Conservation (phyloP, 1,140 invertebrate species). For the Paralvinella palmiformis region DNA sequence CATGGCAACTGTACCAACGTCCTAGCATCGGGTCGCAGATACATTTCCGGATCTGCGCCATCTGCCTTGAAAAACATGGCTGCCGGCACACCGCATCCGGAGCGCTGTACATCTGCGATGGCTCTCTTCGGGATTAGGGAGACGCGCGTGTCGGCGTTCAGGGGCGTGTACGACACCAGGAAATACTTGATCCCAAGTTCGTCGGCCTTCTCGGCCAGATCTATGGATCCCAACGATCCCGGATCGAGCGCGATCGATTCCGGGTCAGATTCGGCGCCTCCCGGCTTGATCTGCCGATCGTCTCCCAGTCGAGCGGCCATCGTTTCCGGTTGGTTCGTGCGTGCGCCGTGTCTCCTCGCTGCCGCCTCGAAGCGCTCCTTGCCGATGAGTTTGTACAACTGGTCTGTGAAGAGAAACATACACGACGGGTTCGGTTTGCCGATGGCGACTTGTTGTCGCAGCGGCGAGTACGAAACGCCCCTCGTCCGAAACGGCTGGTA, state of each 20-base stretch:
- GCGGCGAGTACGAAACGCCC: no score
- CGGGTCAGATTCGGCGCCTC: not conserved
- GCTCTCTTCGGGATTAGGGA: conserved; percentile 14
- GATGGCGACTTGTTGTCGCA: no score
- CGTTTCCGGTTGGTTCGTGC: not conserved
- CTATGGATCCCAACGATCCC: not conserved
- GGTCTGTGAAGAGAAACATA: not conserved
- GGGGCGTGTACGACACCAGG: conserved; percentile 20
- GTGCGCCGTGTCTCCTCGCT: not conserved
- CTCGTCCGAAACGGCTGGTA: no score
- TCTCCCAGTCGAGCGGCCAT: not conserved
- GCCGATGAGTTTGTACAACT: not conserved
- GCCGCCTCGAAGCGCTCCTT: not conserved
- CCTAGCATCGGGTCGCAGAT: conserved; percentile 13
- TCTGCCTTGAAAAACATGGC: conserved; percentile 23
- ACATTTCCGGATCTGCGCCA: conserved; percentile 21
- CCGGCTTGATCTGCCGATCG: not conserved
- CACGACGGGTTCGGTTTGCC: no score
- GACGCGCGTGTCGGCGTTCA: conserved; percentile 14
- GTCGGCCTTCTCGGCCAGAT: conserved; percentile 5
- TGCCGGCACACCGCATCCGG: conserved; percentile 16
- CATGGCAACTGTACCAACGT: conserved; percentile 21
- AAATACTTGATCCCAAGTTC: conserved; percentile 20
- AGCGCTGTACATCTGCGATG: conserved; percentile 15
- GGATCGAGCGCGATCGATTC: not conserved